Evolutionary conservation across 2,888 invertebrate species (phyloP), one percentile per base, ranked within the genome.

Genomic region (Oxystoma pomonae): DNA sequence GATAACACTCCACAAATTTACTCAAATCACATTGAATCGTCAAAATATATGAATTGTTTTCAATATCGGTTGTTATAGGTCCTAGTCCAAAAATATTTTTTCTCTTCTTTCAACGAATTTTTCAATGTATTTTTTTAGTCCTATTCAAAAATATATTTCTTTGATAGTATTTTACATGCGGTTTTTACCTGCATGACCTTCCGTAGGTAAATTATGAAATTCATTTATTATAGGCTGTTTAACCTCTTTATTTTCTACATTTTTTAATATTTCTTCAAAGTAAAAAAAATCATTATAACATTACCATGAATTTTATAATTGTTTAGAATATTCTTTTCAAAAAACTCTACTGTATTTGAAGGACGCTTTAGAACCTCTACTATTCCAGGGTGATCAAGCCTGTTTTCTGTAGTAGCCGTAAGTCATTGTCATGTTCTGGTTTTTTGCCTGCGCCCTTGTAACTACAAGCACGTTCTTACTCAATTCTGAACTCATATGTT

Each of bases 1-100:
- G 57, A 57, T 65, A 62, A 1, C 17, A 51, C 53, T 66, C 66
- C n/a, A 66, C 64, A 22, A 60, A 65, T 64, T 67, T 67, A n/a
- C 52, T 64, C 53, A 67, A 55, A n/a, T 67, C 64, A 50, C 67
- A 67, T n/a, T n/a, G n/a, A n/a, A n/a, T n/a, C n/a, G n/a, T n/a
- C n/a, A n/a, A n/a, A n/a, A n/a, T n/a, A n/a, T n/a, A n/a, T n/a
- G n/a, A n/a, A n/a, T n/a, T n/a, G n/a, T n/a, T n/a, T n/a, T n/a
- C n/a, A n/a, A n/a, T n/a, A n/a, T n/a, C n/a, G n/a, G n/a, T n/a
- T n/a, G n/a, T n/a, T n/a, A n/a, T n/a, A n/a, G n/a, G n/a, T n/a
- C n/a, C n/a, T n/a, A n/a, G n/a, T n/a, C n/a, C n/a, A n/a, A n/a
- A n/a, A n/a, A n/a, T n/a, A n/a, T n/a, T n/a, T n/a, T n/a, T n/a